A percentile compares a stretch with the other conserved stretches of the same genome.
Conservation (phyloP, 2,113 vertebrate species). For the Onychorhynchus coronatus region DNA sequence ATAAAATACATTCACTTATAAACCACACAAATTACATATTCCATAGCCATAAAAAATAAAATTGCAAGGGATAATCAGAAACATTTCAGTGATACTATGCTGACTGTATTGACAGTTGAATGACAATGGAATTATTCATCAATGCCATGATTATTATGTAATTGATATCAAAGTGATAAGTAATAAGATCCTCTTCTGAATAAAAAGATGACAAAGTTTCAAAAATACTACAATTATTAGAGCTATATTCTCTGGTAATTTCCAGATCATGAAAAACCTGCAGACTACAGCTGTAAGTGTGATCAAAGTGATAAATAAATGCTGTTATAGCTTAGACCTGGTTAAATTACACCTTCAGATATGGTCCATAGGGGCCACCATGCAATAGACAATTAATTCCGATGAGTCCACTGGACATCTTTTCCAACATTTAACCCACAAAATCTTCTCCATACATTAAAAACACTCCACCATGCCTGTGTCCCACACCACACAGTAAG, state of each 20-base stretch:
- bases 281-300: neutral
- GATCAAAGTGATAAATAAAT: neutral
- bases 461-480: neutral
- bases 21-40: slow-evolving; percentile 7
- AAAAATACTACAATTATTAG: neutral
- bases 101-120: slow-evolving; percentile 21
- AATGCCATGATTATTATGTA: slow-evolving; percentile 24
- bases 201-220: neutral
- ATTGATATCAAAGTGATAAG: slow-evolving; percentile 7
- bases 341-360: neutral
- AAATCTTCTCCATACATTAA: neutral
- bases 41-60: slow-evolving; percentile 21
- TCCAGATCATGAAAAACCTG: neutral
- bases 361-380: no score
- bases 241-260: neutral
- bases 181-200: neutral
- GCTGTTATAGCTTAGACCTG: neutral
- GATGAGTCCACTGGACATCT: neutral
- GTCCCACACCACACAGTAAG: neutral
- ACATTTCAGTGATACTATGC: neutral
- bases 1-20: slow-evolving; percentile 32
- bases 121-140: slow-evolving; percentile 28
- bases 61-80: slow-evolving; percentile 2
- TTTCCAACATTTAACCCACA: neutral
- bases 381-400: neutral